Percentiles rank a stretch among this genome's conserved stretches.
Conservation (phyloP, 2,797 vertebrate genomes). For the Catamblyrhynchus diadema region DNA sequence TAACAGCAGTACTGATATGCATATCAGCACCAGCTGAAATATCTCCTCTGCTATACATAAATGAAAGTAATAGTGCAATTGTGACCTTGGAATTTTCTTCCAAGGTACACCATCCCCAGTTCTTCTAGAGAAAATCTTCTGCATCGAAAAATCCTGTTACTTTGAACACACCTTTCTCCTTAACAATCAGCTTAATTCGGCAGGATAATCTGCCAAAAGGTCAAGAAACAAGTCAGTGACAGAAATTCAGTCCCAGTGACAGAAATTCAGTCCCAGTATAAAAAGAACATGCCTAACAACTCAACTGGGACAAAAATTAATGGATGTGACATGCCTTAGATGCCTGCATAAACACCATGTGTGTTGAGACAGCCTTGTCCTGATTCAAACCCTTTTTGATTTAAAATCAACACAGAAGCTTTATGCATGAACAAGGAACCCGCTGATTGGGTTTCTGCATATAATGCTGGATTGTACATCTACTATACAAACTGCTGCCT, state of each 20-base stretch:
- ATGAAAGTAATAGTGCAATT: not conserved
- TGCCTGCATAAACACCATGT: not conserved
- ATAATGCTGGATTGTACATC: not conserved
- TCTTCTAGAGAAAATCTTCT: not conserved
- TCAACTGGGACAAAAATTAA: not conserved
- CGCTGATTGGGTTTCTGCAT: not conserved
- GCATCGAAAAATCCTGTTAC: not conserved
- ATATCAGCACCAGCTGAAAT: not conserved
- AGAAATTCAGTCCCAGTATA: not conserved
- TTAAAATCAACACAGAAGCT: not conserved
- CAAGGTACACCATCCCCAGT: not conserved
- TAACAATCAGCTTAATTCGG: not conserved
- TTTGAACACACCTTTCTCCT: not conserved
- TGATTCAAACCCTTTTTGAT: not conserved
- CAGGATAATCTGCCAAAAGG: not conserved
- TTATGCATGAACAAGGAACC: not conserved
- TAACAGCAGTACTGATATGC: not conserved
- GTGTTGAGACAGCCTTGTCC: not conserved
- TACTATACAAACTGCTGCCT: not conserved
- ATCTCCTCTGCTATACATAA: not conserved
- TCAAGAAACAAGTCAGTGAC: not conserved
- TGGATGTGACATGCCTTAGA: not conserved
- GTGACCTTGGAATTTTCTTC: not conserved
- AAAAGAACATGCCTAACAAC: not conserved
- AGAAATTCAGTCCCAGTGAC: not conserved